Evolutionary conservation across 1,140 invertebrate genomes (phyloP).

Genomic region (Calosoma granatense): DNA sequence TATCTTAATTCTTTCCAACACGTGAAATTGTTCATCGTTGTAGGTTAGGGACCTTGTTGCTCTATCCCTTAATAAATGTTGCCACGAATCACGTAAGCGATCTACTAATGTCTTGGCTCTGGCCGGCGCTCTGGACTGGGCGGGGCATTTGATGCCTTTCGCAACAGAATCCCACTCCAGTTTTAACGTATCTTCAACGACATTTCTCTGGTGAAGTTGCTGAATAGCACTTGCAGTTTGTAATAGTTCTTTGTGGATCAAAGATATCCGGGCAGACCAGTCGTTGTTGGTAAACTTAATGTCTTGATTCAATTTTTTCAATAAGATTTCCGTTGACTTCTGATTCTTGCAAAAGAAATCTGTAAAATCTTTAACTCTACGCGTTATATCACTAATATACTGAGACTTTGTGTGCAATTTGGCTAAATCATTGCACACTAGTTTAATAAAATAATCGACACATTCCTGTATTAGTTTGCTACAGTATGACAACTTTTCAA

Average conservation of each 20-base stretch:
- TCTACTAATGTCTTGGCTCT: slow-evolving; percentile 65
- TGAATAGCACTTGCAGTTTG: slow-evolving; percentile 35
- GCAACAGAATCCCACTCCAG: slow-evolving; percentile 66
- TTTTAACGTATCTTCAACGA: slow-evolving; percentile 45
- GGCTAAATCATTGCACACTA: slow-evolving; percentile 44
- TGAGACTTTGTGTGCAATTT: slow-evolving; percentile 39
- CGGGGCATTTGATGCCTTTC: slow-evolving; percentile 53
- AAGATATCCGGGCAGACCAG: not conserved
- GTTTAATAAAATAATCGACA: slow-evolving; percentile 51
- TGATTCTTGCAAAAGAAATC: not conserved
- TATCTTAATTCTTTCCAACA: slow-evolving; percentile 69
- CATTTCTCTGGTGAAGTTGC: slow-evolving; percentile 46
- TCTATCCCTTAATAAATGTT: slow-evolving; percentile 77
- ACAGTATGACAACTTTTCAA: slow-evolving; percentile 55
- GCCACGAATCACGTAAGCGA: slow-evolving; percentile 80
- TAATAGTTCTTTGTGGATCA: slow-evolving; percentile 32
- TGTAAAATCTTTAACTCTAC: slow-evolving; percentile 19
- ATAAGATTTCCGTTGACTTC: not conserved
- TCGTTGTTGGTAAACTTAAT: not conserved
- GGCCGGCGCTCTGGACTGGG: slow-evolving; percentile 51
- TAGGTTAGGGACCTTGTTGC: slow-evolving; percentile 74
- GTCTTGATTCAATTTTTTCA: slow-evolving; percentile 1
- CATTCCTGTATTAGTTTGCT: slow-evolving; percentile 56
- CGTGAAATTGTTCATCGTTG: slow-evolving; percentile 90
- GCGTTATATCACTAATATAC: slow-evolving; percentile 38